Evolutionary conservation across 2,888 invertebrate genomes (phyloP).

Genomic region (Xylocampa areola): DNA sequence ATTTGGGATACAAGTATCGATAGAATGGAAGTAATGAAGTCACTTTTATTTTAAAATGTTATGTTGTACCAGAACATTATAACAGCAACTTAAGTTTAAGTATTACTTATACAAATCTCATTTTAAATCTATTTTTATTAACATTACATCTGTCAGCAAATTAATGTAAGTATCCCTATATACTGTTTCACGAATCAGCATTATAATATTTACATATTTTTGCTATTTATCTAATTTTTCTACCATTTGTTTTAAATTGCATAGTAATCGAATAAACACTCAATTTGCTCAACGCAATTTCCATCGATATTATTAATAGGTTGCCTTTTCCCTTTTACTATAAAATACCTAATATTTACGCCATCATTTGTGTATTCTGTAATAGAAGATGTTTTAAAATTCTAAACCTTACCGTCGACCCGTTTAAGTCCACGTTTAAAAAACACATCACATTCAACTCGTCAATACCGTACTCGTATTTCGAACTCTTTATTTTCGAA

Average conservation of each 20-base stretch:
- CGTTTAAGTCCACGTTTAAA: no score
- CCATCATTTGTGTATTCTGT: background rate
- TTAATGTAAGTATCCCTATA: constrained; percentile 7
- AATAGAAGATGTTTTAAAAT: background rate
- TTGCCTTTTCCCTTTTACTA: background rate
- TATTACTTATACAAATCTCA: no score
- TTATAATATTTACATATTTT: constrained; percentile 33
- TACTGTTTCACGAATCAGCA: constrained; percentile 14
- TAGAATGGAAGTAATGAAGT: constrained; percentile 13
- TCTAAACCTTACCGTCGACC: no score
- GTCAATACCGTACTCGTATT: no score
- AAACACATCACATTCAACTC: no score
- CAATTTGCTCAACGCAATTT: constrained; percentile 1
- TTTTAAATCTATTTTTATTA: no score
- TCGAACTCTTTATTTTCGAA: constrained; percentile 2
- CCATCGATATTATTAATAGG: background rate
- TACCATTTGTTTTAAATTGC: constrained; percentile 28
- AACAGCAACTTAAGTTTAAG: no score
- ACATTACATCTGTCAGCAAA: constrained; percentile 20
- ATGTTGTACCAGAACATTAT: no score
- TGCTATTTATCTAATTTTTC: constrained; percentile 24
- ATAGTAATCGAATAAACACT: constrained; percentile 18
- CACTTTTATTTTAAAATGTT: constrained; percentile 12
- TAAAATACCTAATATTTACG: no score
- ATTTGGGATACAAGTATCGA: constrained; percentile 39